These are phyloP conservation scores for Colletes gigas DNA, from an alignment of 1,140 invertebrate species.

Conservation along the genomic window DNA sequence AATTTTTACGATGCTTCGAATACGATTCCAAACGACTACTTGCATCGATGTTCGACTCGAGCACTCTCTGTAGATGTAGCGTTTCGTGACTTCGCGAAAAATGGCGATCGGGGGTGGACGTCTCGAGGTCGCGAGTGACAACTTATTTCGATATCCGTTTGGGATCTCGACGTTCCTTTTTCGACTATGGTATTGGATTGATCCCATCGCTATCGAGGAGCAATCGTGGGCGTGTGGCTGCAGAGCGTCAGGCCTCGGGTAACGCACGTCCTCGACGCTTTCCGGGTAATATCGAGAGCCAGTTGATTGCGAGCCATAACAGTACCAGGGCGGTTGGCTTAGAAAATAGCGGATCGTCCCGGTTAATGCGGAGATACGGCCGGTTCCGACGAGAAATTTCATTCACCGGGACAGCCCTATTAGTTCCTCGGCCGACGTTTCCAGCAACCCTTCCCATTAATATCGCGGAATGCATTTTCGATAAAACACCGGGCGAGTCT, in stretches of 20 bases:
- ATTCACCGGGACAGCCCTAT: slow-evolving; percentile 24
- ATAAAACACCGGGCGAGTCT: slow-evolving; percentile 2
- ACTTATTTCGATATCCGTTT: too few relatives aligned
- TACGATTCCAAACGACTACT: too few relatives aligned
- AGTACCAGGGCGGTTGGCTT: slow-evolving; percentile 46
- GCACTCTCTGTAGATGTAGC: too few relatives aligned
- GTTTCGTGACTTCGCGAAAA: too few relatives aligned
- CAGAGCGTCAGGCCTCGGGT: slow-evolving; percentile 43
- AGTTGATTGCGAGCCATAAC: slow-evolving; percentile 62
- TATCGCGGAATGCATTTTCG: neutral
- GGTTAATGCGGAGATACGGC: slow-evolving; percentile 62
- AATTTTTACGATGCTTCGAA: too few relatives aligned
- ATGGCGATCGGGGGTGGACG: too few relatives aligned
- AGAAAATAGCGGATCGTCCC: slow-evolving; percentile 68
- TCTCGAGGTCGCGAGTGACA: too few relatives aligned
- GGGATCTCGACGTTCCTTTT: too few relatives aligned
- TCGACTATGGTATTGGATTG: too few relatives aligned
- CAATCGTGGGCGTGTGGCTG: slow-evolving; percentile 68
- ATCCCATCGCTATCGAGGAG: slow-evolving; percentile 10
- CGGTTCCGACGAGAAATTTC: slow-evolving; percentile 29
- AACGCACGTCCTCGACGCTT: slow-evolving; percentile 68
- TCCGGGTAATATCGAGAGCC: slow-evolving; percentile 71
- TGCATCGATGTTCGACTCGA: too few relatives aligned
- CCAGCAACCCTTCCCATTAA: neutral
- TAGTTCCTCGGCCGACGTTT: slow-evolving; percentile 1